Percentiles rank a stretch among this genome's conserved stretches.
Conservation (phyloP, 2,113 vertebrate species). For the Strigops habroptila region DNA sequence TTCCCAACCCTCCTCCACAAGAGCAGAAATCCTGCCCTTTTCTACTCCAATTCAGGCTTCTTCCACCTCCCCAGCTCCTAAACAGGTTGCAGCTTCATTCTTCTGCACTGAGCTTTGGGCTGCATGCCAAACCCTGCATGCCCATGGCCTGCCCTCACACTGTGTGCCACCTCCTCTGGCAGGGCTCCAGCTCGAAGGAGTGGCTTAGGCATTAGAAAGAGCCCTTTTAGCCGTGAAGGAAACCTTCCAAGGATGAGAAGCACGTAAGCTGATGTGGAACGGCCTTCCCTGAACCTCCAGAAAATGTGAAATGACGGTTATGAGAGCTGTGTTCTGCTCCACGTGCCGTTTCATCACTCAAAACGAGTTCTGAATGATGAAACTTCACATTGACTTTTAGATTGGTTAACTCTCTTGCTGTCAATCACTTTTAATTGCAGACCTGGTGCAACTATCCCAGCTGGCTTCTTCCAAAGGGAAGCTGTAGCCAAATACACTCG, state of each 20-base stretch:
- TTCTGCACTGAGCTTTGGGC: background rate
- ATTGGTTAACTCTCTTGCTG: background rate
- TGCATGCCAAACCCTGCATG: background rate
- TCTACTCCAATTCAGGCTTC: background rate
- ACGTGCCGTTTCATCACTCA: fast-evolving
- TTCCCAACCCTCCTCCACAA: background rate
- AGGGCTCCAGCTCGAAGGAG: background rate
- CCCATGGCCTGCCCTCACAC: background rate
- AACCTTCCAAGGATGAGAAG: slow-evolving; percentile 10
- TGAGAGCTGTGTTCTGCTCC: background rate
- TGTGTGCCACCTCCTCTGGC: slow-evolving; percentile 36
- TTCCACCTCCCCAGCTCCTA: background rate
- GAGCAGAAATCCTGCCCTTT: background rate
- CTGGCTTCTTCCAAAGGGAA: background rate
- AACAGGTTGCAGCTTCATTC: background rate
- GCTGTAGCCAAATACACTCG: background rate
- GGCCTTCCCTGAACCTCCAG: background rate
- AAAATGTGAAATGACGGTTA: background rate
- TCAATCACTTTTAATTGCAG: background rate
- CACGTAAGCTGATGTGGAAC: background rate
- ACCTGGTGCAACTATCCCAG: background rate
- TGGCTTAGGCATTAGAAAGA: background rate
- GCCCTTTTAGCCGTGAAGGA: slow-evolving; percentile 7
- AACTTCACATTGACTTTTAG: background rate
- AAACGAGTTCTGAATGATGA: background rate